Conservation (phyloP, 1,140 invertebrate species). For the Heliconius eleuchia region DNA sequence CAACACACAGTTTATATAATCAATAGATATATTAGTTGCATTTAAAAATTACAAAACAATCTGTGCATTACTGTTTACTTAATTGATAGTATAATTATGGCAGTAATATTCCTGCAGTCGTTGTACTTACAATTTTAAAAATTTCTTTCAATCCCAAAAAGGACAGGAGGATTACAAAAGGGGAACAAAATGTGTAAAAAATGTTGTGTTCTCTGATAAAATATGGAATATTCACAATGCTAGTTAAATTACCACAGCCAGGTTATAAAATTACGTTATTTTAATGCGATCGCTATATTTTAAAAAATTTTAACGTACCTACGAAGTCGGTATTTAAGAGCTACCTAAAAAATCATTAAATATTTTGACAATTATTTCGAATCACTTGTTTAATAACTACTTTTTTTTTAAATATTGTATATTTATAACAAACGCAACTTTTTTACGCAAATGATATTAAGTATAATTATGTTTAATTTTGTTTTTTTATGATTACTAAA, state of each 20-base stretch:
- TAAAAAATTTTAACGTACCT: background rate
- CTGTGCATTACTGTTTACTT: constrained; percentile 37
- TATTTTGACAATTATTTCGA: constrained; percentile 22
- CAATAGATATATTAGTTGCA: constrained; percentile 2
- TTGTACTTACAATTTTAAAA: constrained; percentile 51
- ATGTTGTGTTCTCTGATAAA: constrained; percentile 20
- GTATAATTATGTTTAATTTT: background rate
- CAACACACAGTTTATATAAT: constrained; percentile 26
- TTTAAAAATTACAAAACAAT: constrained; percentile 27
- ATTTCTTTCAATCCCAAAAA: constrained; percentile 49
- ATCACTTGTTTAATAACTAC: constrained; percentile 14
- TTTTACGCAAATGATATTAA: background rate
- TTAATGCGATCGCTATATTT: constrained; percentile 23
- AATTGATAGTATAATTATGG: constrained; percentile 47
- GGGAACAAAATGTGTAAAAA: constrained; percentile 20
- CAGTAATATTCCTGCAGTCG: constrained; percentile 53
- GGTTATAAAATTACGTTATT: constrained; percentile 30
- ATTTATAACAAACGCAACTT: constrained; percentile 10
- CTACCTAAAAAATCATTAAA: constrained; percentile 9
- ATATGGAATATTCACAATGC: constrained; percentile 14
- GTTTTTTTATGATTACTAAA: background rate
- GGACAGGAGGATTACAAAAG: constrained; percentile 33
- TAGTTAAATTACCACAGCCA: constrained; percentile 37
- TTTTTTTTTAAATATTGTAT: constrained; percentile 15
- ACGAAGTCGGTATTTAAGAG: constrained; percentile 24